phyloP scores from a whole-genome alignment of 2,888 invertebrate genomes.

The Eupithecia dodoneata region DNA sequence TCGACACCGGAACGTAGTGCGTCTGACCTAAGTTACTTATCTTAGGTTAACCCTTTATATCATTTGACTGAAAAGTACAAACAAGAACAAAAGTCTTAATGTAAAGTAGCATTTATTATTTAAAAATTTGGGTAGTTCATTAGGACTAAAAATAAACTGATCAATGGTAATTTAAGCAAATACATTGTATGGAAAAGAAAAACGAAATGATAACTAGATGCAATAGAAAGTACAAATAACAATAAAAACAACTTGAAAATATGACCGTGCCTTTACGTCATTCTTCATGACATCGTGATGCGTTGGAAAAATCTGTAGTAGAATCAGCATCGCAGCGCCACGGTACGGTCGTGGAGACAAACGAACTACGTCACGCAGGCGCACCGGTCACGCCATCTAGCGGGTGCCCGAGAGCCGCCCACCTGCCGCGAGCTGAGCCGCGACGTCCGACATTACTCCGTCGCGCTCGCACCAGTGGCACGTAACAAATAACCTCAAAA shows the following conservation, averaged over 20 bases:
- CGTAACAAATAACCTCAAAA: slow-evolving; percentile 83
- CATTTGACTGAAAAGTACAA: not conserved
- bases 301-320: slow-evolving; percentile 82
- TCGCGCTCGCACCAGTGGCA: slow-evolving; percentile 81
- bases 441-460: slow-evolving; percentile 66
- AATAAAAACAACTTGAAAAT: slow-evolving; percentile 32
- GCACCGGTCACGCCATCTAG: slow-evolving; percentile 71
- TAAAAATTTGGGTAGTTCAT: too few relatives aligned
- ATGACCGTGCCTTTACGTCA: slow-evolving; percentile 67
- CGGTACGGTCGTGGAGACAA: slow-evolving; percentile 79
- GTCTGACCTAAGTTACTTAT: not conserved
- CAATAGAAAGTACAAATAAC: not conserved
- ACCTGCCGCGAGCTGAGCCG: slow-evolving; percentile 66
- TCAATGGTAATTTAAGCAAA: not conserved
- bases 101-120: not conserved
- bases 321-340: slow-evolving; percentile 79
- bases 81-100: slow-evolving; percentile 2
- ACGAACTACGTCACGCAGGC: slow-evolving; percentile 69
- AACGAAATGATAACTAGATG: not conserved
- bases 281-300: slow-evolving; percentile 64
- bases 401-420: slow-evolving; percentile 54
- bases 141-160: not conserved
- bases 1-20: not conserved
- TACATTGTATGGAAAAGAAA: not conserved
- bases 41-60: not conserved